Conservation (phyloP, 2,113 vertebrate genomes). For the rat (Rattus norvegicus) region DNA sequence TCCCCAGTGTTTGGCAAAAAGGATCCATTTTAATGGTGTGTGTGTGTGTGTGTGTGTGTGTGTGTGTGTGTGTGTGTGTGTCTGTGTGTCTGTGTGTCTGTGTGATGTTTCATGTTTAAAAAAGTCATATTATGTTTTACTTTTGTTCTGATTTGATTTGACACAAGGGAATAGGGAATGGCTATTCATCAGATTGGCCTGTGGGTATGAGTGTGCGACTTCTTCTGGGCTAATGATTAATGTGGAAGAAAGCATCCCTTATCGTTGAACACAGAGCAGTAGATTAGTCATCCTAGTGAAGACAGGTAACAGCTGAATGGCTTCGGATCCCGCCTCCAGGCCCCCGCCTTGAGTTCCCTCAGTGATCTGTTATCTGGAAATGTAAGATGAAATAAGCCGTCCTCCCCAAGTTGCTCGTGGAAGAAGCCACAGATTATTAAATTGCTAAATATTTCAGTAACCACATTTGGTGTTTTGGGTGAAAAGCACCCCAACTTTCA, state of each 20-base stretch:
- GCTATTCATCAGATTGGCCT: not conserved
- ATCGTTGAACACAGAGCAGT: not conserved
- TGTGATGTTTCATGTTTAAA: not conserved
- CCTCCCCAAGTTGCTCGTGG: not conserved
- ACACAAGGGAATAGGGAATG: not conserved
- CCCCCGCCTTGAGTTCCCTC: not conserved
- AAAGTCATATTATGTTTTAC: not conserved
- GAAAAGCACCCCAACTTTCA: slow-evolving; percentile 50
- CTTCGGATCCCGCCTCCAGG: too few relatives aligned
- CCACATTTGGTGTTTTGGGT: slow-evolving; percentile 46
- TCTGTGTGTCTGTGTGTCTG: too few relatives aligned
- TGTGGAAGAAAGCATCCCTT: not conserved
- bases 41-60: not conserved
- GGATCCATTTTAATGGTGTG: not conserved
- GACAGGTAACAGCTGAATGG: not conserved
- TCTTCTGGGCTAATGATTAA: not conserved
- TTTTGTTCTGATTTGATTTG: not conserved
- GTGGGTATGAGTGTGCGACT: not conserved
- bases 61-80: too few relatives aligned
- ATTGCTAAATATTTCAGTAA: slow-evolving; percentile 60
- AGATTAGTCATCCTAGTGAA: not conserved
- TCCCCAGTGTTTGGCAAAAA: not conserved
- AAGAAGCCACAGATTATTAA: slow-evolving; percentile 21
- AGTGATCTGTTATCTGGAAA: not conserved
- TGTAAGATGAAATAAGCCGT: not conserved